phyloP scores from a whole-genome alignment of 2,888 invertebrate genomes.

The Apodemia mormo region DNA sequence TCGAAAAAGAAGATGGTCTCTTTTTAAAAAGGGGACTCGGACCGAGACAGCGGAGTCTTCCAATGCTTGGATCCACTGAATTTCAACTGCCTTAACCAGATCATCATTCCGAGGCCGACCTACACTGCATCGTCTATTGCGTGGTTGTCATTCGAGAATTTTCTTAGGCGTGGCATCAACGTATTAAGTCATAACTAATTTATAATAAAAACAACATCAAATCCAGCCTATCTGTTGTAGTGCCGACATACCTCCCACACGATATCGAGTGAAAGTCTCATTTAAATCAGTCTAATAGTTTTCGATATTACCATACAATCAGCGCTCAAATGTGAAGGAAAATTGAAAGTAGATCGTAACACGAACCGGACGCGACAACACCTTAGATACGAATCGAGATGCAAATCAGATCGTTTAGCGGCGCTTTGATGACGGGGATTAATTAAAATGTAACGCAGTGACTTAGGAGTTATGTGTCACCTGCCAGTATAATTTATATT shows the following conservation, averaged over 20 bases:
- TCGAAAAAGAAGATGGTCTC: too few species aligned
- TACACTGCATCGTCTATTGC: neutral
- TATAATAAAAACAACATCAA: neutral
- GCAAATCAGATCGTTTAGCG: slow-evolving; percentile 11
- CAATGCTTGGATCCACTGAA: too few species aligned
- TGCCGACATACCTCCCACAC: neutral
- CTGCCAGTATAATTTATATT: neutral
- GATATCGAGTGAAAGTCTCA: slow-evolving; percentile 2
- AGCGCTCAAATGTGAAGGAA: slow-evolving; percentile 10
- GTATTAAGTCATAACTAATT: slow-evolving; percentile 1
- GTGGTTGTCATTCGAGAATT: neutral
- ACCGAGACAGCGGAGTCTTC: too few species aligned
- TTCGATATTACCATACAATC: slow-evolving; percentile 15
- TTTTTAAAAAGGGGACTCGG: too few species aligned
- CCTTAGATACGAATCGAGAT: neutral
- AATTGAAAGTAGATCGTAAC: slow-evolving; percentile 2
- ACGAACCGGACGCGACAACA: neutral
- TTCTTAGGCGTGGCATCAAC: neutral
- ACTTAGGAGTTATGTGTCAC: neutral
- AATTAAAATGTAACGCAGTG: neutral
- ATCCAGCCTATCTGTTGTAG: neutral
- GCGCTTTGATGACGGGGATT: slow-evolving; percentile 15
- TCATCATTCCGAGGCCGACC: neutral
- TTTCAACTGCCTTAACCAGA: too few species aligned
- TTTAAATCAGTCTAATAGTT: slow-evolving; percentile 9